A percentile compares a stretch with the other conserved stretches of the same genome.
Evolutionary conservation across 2,888 invertebrate genomes (phyloP).

Genomic region (Xanthia icteritia): DNA sequence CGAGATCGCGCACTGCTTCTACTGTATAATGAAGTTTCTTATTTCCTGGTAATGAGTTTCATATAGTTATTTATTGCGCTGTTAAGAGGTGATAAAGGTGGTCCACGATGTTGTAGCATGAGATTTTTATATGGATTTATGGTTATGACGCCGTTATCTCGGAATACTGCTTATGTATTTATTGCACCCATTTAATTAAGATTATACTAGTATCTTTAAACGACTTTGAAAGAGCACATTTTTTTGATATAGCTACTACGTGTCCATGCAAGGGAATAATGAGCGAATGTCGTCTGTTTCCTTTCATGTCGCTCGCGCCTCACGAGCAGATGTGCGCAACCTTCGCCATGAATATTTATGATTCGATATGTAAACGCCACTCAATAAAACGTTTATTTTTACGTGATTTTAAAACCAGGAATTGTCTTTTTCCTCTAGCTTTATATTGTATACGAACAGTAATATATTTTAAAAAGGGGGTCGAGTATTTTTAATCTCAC

Average conservation of each 20-base stretch:
- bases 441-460: constrained; percentile 56
- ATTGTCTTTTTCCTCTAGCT: constrained; percentile 64
- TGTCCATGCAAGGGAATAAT: constrained; percentile 42
- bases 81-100: constrained; percentile 68
- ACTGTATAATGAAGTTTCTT: constrained; percentile 83
- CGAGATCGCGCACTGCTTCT: constrained; percentile 79
- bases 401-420: constrained; percentile 64
- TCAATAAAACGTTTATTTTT: constrained; percentile 74
- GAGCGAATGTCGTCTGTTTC: constrained; percentile 39
- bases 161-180: constrained; percentile 52
- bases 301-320: constrained; percentile 48
- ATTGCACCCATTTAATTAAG: constrained; percentile 52
- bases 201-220: constrained; percentile 30
- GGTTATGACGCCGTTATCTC: constrained; percentile 61
- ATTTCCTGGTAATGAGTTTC: constrained; percentile 81
- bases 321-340: constrained; percentile 70
- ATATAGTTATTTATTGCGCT: constrained; percentile 75
- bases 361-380: constrained; percentile 68
- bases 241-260: constrained; percentile 16
- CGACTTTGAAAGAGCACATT: constrained; percentile 24
- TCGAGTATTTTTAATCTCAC: constrained; percentile 50
- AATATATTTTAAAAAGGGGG: constrained; percentile 36
- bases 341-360: constrained; percentile 78
- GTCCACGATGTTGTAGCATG: constrained; percentile 57
- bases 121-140: constrained; percentile 68